Evolutionary conservation across 2,888 invertebrate genomes (phyloP), one percentile per base, ranked within the genome.

Genomic region (Galerucella pusilla): DNA sequence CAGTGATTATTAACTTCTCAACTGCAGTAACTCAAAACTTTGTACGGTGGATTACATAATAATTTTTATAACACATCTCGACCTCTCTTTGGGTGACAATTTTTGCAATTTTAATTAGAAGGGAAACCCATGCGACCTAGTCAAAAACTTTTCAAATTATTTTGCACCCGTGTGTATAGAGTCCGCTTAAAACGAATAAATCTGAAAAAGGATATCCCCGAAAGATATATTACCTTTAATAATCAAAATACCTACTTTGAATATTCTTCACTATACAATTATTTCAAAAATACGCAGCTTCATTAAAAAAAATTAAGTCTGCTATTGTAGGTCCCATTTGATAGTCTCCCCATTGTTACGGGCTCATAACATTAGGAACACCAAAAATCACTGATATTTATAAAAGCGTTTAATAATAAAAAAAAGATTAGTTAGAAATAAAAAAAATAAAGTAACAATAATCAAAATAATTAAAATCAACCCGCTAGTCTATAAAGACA

Each of bases 91-190:
- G 61, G 61, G 54, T 59, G 73, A 67, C 67, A 73, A 75, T 57
- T 75, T 77, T 73, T 75, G 73, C 77, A 77, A 75, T 77, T 75
- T 77, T 75, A 72, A 77, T 70, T 68, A 71, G 52, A 25, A 16
- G 46, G 46, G 61, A 73, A 63, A 73, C 77, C 77, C 67, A 52
- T 68, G 61, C 64, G 78, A 64, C 73, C 75, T 71, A 61, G 68
- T 71, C 45, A 16, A 66, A 75, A 78, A 78, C 71, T 75, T 78
- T 78, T 73, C 70, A 75, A 76, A 78, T 78, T 78, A 78, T 68
- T 69, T 14, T 45, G 45, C n/a, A 64, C 65, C 20, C 35, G 65
- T 16, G 20, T 54, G 35, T 5, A 57, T 25, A n/a, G 12, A 52
- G 45, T 59, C 35, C 9, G 11, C n/a, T 52, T 61, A 69, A 73